Percentiles rank a stretch among this genome's conserved stretches.
phyloP scores from a whole-genome alignment of 2,113 vertebrate genomes.

The Butorides virescens region DNA sequence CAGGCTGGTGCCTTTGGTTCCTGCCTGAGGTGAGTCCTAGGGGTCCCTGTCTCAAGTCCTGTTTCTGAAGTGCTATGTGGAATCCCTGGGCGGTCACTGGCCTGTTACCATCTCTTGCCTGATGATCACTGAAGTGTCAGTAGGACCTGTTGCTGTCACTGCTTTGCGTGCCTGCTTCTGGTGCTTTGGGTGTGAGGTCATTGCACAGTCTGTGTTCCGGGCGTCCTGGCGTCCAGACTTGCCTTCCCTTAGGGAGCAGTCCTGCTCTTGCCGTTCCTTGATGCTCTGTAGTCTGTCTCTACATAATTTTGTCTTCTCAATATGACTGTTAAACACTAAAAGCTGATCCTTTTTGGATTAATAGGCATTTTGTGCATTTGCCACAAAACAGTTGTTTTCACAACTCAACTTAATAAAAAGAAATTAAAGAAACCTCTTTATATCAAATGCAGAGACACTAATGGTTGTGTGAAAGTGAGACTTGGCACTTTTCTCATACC shows the following conservation, averaged over 20 bases:
- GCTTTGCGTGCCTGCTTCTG: background rate
- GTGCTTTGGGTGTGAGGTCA: no score
- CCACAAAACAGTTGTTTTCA: background rate
- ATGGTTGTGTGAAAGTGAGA: background rate
- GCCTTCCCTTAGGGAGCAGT: background rate
- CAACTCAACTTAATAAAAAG: background rate
- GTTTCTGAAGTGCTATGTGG: background rate
- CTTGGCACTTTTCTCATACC: background rate
- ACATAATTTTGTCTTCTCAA: background rate
- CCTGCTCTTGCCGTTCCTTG: background rate
- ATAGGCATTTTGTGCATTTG: slow-evolving; percentile 14
- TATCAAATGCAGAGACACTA: background rate
- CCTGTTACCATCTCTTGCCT: background rate
- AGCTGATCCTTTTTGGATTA: background rate
- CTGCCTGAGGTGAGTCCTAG: background rate
- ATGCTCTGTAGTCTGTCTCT: background rate
- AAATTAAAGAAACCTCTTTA: background rate
- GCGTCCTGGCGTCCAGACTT: background rate
- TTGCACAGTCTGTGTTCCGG: background rate
- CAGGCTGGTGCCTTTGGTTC: background rate
- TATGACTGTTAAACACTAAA: slow-evolving; percentile 18
- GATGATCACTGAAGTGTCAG: no score
- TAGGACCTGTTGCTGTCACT: background rate
- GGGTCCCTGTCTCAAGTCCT: background rate
- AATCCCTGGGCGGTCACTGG: background rate